phyloP scores from a whole-genome alignment of 2,113 vertebrate species.

The Otus sunia region DNA sequence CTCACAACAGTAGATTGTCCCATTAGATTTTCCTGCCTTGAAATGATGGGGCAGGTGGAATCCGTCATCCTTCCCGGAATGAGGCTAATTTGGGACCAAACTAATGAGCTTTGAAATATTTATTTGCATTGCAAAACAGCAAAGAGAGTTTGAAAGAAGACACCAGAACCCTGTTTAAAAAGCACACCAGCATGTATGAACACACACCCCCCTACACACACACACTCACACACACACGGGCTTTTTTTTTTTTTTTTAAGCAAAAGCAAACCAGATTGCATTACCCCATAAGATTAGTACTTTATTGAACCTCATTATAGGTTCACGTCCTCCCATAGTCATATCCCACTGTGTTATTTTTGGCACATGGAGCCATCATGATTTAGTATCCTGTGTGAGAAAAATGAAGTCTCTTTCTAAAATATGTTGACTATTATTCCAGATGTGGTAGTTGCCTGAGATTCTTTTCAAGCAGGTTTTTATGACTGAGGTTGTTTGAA shows the following conservation, averaged over 20 bases:
- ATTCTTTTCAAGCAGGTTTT: conserved; percentile 63
- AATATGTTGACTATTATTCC: conserved; percentile 69
- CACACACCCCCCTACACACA: not conserved
- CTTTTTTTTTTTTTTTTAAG: not conserved
- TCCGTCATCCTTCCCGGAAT: not conserved
- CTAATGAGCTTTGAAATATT: conserved; percentile 44
- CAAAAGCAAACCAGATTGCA: conserved; percentile 64
- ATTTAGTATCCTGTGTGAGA: conserved; percentile 63
- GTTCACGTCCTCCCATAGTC: conserved; percentile 58
- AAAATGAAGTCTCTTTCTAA: conserved; percentile 57
- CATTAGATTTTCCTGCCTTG: not conserved
- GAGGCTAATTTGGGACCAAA: not conserved
- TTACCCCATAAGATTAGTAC: conserved; percentile 51
- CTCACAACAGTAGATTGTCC: not conserved
- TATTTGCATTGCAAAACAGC: conserved; percentile 9
- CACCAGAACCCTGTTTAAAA: not conserved
- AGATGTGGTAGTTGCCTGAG: conserved; percentile 68
- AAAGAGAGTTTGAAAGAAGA: conserved; percentile 14
- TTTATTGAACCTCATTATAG: conserved; percentile 59
- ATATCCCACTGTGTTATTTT: conserved; percentile 65
- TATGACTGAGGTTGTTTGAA: conserved; percentile 54
- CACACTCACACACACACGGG: not conserved
- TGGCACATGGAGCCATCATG: conserved; percentile 44
- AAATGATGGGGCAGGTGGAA: not conserved
- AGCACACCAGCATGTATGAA: not conserved